These are phyloP conservation scores for Psilopsiagon aurifrons DNA, from an alignment of 2,113 vertebrate species.

Conservation along the genomic window DNA sequence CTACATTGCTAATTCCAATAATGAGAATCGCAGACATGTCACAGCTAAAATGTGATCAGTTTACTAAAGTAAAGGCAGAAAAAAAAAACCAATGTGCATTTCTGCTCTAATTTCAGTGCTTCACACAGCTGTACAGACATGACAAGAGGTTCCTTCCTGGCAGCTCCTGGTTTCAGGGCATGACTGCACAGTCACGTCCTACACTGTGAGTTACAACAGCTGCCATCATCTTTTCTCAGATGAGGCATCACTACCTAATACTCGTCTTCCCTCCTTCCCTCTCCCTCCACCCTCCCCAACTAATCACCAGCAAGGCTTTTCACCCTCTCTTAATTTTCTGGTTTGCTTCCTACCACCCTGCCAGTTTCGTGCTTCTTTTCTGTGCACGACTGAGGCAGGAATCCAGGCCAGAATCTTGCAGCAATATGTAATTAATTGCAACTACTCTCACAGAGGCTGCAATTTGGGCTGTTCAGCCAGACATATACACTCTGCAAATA, in stretches of 20 bases:
- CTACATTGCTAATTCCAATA: not conserved
- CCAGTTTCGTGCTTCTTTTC: not conserved
- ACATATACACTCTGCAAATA: not conserved
- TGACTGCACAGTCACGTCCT: fast-evolving
- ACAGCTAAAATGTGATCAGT: not conserved
- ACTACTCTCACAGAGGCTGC: not conserved
- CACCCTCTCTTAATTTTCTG: not conserved
- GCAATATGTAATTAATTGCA: not conserved
- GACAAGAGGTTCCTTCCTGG: not conserved
- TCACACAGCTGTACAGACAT: not conserved
- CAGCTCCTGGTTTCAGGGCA: not conserved
- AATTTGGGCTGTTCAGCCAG: slow-evolving; percentile 8
- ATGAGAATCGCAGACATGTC: not conserved
- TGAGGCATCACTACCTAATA: not conserved
- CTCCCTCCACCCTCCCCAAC: not conserved
- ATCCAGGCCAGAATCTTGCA: not conserved
- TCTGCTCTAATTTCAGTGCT: not conserved
- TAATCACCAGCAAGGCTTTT: not conserved
- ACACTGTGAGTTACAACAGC: not conserved
- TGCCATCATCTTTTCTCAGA: not conserved
- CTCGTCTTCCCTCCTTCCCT: not conserved
- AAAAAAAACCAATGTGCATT: fast-evolving
- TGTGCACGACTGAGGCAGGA: not conserved
- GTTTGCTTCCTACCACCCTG: not conserved
- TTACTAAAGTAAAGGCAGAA: not conserved